phyloP scores from a whole-genome alignment of 1,140 invertebrate genomes.

The Drosophila micromelanica region DNA sequence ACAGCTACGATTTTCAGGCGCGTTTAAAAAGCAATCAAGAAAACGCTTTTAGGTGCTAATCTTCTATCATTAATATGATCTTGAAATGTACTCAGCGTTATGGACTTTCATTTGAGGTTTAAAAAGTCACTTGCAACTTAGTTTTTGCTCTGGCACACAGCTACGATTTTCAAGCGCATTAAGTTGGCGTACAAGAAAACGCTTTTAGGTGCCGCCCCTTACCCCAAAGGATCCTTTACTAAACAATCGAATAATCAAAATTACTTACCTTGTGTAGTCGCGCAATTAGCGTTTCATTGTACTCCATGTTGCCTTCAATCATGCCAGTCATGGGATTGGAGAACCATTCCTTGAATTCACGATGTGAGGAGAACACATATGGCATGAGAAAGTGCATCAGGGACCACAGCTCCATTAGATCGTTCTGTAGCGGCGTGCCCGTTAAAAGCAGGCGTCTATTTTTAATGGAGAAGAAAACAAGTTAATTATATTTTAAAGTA shows the following conservation, averaged over 20 bases:
- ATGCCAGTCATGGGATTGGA: conserved; percentile 98
- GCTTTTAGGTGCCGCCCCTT: conserved; percentile 65
- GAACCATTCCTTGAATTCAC: conserved; percentile 99
- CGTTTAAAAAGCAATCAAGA: conserved; percentile 47
- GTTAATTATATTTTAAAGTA: neutral
- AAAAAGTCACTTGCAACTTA: conserved; percentile 50
- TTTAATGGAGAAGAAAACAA: conserved; percentile 57
- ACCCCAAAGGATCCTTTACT: too few relatives aligned
- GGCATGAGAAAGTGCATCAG: conserved; percentile 99
- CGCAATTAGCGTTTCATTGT: conserved; percentile 97
- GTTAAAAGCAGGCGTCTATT: conserved; percentile 95
- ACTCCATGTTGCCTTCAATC: conserved; percentile 98
- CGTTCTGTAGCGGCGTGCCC: conserved; percentile 99
- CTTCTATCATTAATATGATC: too few relatives aligned
- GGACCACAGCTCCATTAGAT: conserved; percentile 99
- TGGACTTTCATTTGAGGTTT: conserved; percentile 19
- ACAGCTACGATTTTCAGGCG: conserved; percentile 75
- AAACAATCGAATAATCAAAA: neutral
- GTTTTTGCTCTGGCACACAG: conserved; percentile 48
- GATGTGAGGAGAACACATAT: conserved; percentile 98
- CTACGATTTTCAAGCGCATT: conserved; percentile 57
- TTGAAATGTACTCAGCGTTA: conserved; percentile 38
- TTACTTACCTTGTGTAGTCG: conserved; percentile 94
- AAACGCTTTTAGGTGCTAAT: conserved; percentile 54
- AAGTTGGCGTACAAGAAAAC: conserved; percentile 63